Percentiles rank a stretch among this genome's conserved stretches.
phyloP scores from a whole-genome alignment of 2,113 vertebrate species.

The Eulacestoma nigropectus region DNA sequence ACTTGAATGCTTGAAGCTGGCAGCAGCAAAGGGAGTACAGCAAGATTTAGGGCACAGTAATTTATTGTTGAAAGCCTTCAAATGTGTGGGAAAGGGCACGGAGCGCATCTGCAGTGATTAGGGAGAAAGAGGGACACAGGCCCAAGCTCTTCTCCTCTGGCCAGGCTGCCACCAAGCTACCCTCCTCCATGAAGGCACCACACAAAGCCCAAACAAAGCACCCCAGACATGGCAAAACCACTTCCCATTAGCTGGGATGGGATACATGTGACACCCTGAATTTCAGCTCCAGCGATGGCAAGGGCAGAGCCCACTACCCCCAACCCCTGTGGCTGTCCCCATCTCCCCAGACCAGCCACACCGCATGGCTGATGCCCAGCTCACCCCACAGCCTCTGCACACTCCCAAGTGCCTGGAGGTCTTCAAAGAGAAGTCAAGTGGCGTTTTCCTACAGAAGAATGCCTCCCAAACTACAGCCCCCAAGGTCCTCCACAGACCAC shows the following conservation, averaged over 20 bases:
- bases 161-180: accelerated
- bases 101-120: not conserved
- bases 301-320: not conserved
- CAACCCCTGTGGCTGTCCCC: accelerated
- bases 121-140: not conserved
- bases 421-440: not conserved
- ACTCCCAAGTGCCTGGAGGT: not conserved
- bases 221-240: not conserved
- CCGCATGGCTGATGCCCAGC: not conserved
- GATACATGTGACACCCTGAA: not conserved
- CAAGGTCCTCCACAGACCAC: not conserved
- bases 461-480: not conserved
- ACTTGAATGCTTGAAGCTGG: slow-evolving; percentile 38
- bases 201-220: not conserved
- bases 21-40: not conserved
- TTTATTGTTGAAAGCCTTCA: slow-evolving; percentile 17
- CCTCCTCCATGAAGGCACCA: not conserved
- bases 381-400: not conserved
- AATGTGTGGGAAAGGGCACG: slow-evolving; percentile 33
- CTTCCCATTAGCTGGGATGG: not conserved
- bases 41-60: not conserved
- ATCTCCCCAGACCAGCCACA: not conserved
- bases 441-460: not conserved
- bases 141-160: not conserved
- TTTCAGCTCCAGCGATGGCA: accelerated